Evolutionary conservation across 1,140 invertebrate genomes (phyloP), one percentile per base, ranked within the genome.

Genomic region (Aphelinus atriplicis): DNA sequence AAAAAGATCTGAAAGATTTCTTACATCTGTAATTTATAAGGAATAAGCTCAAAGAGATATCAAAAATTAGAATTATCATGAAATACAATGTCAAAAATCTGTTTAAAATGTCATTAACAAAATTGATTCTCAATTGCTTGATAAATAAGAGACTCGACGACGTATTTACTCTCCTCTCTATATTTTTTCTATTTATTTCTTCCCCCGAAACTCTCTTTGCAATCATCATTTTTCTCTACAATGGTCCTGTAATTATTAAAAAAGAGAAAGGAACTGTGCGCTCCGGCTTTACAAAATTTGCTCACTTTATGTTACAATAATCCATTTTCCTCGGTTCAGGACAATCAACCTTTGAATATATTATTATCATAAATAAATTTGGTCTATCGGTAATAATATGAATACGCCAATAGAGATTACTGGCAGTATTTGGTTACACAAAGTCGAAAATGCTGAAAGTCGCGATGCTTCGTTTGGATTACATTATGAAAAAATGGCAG

Each of bases 361-460:
- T 87, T 88, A 88, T 88, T 87, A 87, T 87, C 86, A 88, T 88
- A 88, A 88, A 88, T 88, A 88, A 87, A 86, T 88, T 88, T 88
- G 86, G 86, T 88, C 85, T 88, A 87, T 87, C 84, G 85, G 84
- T 88, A 88, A 87, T 88, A 87, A 86, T 85, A 83, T 86, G 84
- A 86, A 88, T 87, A 87, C 85, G 84, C 85, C 85, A 80, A 82
- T 86, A 83, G 72, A 81, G 84, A 80, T 80, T 67, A 84, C 84
- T 85, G 86, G 84, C 86, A 87, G 87, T 87, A 87, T 87, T 87
- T 87, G 86, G 86, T 87, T 76, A 76, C 48, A 60, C 7, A 3
- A 70, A 75, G 53, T n/a, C 64, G n/a, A 5, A 48, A 74, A 68
- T 7, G 48, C 53, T 71, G 64, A 50, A 72, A 72, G 63, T 74